These are phyloP conservation scores for Himalopsyche anomala DNA, from an alignment of 2,888 invertebrate genomes.

Conservation along the genomic window DNA sequence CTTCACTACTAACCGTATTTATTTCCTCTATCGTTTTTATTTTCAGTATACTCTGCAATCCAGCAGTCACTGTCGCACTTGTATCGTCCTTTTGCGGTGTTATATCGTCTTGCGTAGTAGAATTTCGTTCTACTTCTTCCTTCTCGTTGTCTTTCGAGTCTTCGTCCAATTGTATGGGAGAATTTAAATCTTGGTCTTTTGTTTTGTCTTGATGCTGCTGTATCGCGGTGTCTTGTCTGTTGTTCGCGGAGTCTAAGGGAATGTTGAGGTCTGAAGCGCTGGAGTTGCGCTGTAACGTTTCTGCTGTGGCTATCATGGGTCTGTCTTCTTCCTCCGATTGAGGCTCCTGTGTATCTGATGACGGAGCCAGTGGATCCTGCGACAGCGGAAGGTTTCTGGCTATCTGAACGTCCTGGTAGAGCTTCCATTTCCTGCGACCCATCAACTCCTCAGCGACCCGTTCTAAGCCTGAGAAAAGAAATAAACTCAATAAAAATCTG, in stretches of 20 bases:
- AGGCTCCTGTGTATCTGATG: constrained; percentile 67
- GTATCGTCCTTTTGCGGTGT: constrained; percentile 49
- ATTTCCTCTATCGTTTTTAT: constrained; percentile 77
- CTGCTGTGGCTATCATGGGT: constrained; percentile 73
- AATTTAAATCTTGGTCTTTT: constrained; percentile 61
- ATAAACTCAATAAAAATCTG: background rate
- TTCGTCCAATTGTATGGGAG: constrained; percentile 60
- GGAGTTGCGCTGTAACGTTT: constrained; percentile 71
- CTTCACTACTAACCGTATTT: constrained; percentile 70
- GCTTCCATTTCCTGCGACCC: constrained; percentile 97
- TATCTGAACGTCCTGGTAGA: constrained; percentile 88
- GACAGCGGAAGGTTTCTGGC: constrained; percentile 69
- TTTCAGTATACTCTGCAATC: constrained; percentile 69
- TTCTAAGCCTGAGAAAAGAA: constrained; percentile 87
- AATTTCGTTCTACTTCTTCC: constrained; percentile 44
- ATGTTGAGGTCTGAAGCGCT: constrained; percentile 68
- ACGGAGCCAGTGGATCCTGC: constrained; percentile 59
- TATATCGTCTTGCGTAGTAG: background rate
- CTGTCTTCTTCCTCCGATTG: constrained; percentile 70
- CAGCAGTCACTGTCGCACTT: constrained; percentile 64
- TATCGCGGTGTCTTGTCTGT: constrained; percentile 65
- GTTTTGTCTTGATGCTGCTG: constrained; percentile 58
- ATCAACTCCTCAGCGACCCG: constrained; percentile 97
- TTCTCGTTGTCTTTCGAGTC: constrained; percentile 65
- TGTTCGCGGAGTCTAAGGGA: constrained; percentile 30